Percentiles rank a stretch among this genome's conserved stretches.
phyloP scores from a whole-genome alignment of 2,113 vertebrate genomes.

The Tursiops truncatus region DNA sequence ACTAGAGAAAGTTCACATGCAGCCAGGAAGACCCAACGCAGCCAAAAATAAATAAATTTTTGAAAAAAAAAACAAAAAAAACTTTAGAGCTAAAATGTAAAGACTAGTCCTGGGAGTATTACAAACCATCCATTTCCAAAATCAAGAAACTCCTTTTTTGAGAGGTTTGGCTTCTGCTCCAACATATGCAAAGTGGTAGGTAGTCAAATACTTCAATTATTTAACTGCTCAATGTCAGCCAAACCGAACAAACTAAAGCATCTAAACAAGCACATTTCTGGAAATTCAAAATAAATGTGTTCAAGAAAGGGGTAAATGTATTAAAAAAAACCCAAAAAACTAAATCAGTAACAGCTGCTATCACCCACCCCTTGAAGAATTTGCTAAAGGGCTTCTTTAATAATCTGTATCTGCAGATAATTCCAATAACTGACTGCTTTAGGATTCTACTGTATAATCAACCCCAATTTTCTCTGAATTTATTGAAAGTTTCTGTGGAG shows the following conservation, averaged over 20 bases:
- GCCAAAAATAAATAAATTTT: too few species aligned
- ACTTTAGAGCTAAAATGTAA: slow-evolving; percentile 31
- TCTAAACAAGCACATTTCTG: slow-evolving; percentile 25
- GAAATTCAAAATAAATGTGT: slow-evolving; percentile 32
- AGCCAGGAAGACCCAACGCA: too few species aligned
- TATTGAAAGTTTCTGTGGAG: not conserved
- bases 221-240: slow-evolving; percentile 19
- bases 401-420: not conserved
- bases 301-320: not conserved
- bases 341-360: not conserved
- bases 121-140: slow-evolving; percentile 35
- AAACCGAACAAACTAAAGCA: not conserved
- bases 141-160: not conserved
- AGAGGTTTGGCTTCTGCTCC: not conserved
- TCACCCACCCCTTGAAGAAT: not conserved
- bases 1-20: too few species aligned
- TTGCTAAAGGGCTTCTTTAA: not conserved
- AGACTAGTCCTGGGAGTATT: not conserved
- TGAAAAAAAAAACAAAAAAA: not conserved
- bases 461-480: not conserved
- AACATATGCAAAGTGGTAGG: not conserved
- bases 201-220: slow-evolving; percentile 3
- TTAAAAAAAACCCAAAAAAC: not conserved
- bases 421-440: not conserved
- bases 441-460: not conserved